These are phyloP conservation scores for Cebidichthys violaceus DNA, from an alignment of 2,113 vertebrate species.

Conservation along the genomic window DNA sequence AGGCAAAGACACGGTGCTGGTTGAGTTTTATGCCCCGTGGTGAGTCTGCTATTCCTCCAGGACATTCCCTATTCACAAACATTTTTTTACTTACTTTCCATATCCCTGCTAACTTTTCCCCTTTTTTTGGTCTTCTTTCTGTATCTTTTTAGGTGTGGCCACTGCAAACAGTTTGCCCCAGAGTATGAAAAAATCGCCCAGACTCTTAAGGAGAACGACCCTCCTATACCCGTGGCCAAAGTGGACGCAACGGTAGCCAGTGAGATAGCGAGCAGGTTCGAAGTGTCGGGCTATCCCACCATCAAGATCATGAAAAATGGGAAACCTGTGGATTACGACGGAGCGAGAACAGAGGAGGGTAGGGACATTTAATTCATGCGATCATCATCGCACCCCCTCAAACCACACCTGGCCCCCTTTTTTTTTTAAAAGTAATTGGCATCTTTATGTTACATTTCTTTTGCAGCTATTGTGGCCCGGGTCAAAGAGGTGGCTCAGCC, in stretches of 20 bases:
- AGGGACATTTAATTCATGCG: not conserved
- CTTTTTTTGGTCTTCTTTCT: not conserved
- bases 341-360: constrained; percentile 91
- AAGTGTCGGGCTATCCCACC: constrained; percentile 95
- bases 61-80: not conserved
- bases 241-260: constrained; percentile 90
- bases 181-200: constrained; percentile 96
- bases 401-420: not conserved
- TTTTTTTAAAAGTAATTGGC: not conserved
- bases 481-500: constrained; percentile 93
- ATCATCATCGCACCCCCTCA: rapidly evolving
- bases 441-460: constrained; percentile 33
- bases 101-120: not conserved
- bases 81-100: not conserved
- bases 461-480: constrained; percentile 91
- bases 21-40: constrained; percentile 99
- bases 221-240: constrained; percentile 94
- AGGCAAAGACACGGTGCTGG: constrained; percentile 91
- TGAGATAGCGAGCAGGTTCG: constrained; percentile 87
- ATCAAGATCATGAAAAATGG: constrained; percentile 97
- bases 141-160: constrained; percentile 89
- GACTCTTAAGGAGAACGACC: constrained; percentile 90
- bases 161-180: constrained; percentile 96
- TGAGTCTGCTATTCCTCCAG: constrained; percentile 64
- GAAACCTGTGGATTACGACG: constrained; percentile 93